Evolutionary conservation across 2,113 vertebrate genomes (phyloP).

Genomic region (Perca flavescens): DNA sequence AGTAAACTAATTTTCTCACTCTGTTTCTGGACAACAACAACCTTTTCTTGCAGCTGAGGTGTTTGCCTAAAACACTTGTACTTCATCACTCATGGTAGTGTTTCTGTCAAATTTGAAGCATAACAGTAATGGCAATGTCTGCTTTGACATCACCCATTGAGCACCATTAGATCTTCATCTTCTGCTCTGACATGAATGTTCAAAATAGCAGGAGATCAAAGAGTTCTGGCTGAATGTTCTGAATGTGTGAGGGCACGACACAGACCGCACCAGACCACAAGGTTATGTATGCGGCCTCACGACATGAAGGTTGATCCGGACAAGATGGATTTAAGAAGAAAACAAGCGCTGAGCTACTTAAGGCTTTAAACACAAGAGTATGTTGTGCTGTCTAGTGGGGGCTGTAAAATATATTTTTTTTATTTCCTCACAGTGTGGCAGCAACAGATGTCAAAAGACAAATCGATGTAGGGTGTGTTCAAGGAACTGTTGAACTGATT

Average conservation of each 20-base stretch:
- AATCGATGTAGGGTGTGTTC: background rate
- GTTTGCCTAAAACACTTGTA: background rate
- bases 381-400: background rate
- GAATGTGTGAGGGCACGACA: constrained; percentile 54
- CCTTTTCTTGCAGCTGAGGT: background rate
- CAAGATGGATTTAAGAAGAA: constrained; percentile 31
- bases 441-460: constrained; percentile 17
- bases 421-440: constrained; percentile 7
- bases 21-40: background rate
- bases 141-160: constrained; percentile 45
- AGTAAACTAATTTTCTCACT: background rate
- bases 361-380: background rate
- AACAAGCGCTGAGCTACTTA: background rate
- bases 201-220: constrained; percentile 74
- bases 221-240: constrained; percentile 49
- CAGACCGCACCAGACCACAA: background rate
- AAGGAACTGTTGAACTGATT: constrained; percentile 5
- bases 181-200: constrained; percentile 51
- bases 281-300: constrained; percentile 31
- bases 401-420: background rate
- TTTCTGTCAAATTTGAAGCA: constrained; percentile 34
- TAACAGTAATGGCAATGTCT: constrained; percentile 11
- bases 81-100: background rate
- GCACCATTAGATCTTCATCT: constrained; percentile 60
- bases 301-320: constrained; percentile 22